phyloP scores from a whole-genome alignment of 1,140 invertebrate genomes.

The Drosophila parvula region DNA sequence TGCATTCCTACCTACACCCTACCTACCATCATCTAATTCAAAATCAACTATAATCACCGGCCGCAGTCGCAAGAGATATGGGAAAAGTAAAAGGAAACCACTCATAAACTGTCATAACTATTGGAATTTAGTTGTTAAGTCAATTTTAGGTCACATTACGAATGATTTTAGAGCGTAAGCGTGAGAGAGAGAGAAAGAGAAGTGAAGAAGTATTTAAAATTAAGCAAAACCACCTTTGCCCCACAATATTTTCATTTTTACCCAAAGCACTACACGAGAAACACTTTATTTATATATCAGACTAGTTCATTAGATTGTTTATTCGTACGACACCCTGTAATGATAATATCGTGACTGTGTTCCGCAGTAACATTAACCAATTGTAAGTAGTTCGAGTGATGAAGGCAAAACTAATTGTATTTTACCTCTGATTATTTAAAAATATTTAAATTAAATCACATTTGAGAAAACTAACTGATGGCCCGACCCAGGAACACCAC shows the following conservation, averaged over 20 bases:
- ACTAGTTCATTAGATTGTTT: slow-evolving; percentile 70
- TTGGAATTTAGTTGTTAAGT: slow-evolving; percentile 77
- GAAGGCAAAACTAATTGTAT: slow-evolving; percentile 51
- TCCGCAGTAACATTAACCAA: slow-evolving; percentile 42
- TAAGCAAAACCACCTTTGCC: slow-evolving; percentile 54
- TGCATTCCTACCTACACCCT: slow-evolving; percentile 63
- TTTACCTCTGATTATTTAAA: slow-evolving; percentile 69
- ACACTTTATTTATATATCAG: slow-evolving; percentile 63
- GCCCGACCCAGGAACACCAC: slow-evolving; percentile 7
- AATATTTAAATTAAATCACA: slow-evolving; percentile 51
- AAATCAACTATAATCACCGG: slow-evolving; percentile 47
- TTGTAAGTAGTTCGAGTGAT: slow-evolving; percentile 61
- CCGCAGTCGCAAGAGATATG: slow-evolving; percentile 24
- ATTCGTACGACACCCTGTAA: slow-evolving; percentile 60
- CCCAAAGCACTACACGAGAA: slow-evolving; percentile 38
- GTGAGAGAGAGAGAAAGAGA: slow-evolving; percentile 39
- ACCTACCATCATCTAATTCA: slow-evolving; percentile 45
- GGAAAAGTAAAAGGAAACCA: slow-evolving; percentile 24
- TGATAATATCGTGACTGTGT: slow-evolving; percentile 52
- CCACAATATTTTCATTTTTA: slow-evolving; percentile 35
- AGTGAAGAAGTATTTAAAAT: slow-evolving; percentile 57
- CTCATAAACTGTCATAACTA: slow-evolving; percentile 70
- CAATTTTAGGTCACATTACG: slow-evolving; percentile 72
- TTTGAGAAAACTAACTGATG: slow-evolving; percentile 14
- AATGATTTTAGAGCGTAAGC: slow-evolving; percentile 72